Percentiles rank a stretch among this genome's conserved stretches.
Conservation (phyloP, 2,113 vertebrate species). For the Onychostruthus taczanowskii region DNA sequence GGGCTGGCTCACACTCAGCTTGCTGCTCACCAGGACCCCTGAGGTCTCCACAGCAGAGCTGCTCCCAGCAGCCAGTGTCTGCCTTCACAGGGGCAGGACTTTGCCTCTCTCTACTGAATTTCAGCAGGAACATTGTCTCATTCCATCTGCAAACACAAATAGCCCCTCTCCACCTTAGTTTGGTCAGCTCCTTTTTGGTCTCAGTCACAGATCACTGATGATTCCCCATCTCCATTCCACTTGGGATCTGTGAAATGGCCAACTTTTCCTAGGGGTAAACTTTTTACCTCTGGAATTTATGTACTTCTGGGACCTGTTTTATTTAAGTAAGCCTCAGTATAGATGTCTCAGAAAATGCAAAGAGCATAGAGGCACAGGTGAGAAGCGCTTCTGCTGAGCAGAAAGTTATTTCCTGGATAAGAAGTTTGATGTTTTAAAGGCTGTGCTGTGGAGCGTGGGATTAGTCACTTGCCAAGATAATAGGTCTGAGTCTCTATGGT, state of each 20-base stretch:
- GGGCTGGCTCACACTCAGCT: neutral
- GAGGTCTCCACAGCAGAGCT: neutral
- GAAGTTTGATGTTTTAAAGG: neutral
- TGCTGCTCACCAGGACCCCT: neutral
- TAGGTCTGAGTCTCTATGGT: neutral
- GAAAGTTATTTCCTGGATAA: neutral
- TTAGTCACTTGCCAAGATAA: constrained; percentile 40
- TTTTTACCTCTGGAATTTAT: neutral
- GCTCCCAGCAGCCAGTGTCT: neutral
- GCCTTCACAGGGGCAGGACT: neutral
- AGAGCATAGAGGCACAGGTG: neutral
- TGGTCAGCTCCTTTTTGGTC: neutral
- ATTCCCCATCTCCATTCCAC: neutral
- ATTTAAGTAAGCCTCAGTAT: neutral
- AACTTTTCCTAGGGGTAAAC: neutral
- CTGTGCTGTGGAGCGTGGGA: neutral
- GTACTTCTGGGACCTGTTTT: neutral
- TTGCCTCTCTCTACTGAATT: neutral
- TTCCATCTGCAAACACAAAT: neutral
- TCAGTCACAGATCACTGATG: fast-evolving
- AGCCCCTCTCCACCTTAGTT: neutral
- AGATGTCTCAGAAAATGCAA: neutral
- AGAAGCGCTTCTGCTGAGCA: neutral
- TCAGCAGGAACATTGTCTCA: neutral
- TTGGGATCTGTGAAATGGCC: neutral